These are phyloP conservation scores for Pollimyrus isidori DNA, from an alignment of 2,113 vertebrate species.

Conservation along the genomic window DNA sequence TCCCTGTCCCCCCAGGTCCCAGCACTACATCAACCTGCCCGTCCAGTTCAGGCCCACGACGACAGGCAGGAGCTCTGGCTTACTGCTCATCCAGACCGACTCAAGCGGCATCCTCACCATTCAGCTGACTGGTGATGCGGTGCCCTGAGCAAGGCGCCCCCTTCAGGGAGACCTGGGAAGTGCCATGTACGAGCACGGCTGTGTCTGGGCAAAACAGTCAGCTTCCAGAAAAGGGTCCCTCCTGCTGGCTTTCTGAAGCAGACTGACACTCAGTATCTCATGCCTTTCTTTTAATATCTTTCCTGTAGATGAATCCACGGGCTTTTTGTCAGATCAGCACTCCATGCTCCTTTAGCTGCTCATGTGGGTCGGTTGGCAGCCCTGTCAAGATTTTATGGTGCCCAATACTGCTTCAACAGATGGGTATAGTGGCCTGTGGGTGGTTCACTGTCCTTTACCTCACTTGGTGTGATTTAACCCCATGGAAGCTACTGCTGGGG, in stretches of 20 bases:
- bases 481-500: neutral
- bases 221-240: neutral
- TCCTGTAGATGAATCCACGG: neutral
- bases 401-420: neutral
- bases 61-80: slow-evolving; percentile 63
- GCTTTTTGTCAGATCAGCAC: neutral
- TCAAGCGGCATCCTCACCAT: slow-evolving; percentile 62
- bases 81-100: slow-evolving; percentile 67
- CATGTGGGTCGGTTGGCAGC: neutral
- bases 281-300: neutral
- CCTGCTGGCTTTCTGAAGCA: neutral
- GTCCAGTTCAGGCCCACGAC: slow-evolving; percentile 80
- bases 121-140: slow-evolving; percentile 74
- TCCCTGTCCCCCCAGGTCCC: slow-evolving; percentile 56
- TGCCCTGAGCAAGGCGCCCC: slow-evolving; percentile 37
- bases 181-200: neutral
- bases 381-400: neutral
- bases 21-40: slow-evolving; percentile 88
- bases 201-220: neutral
- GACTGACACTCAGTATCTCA: neutral
- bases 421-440: neutral
- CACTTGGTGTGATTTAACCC: neutral
- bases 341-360: neutral
- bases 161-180: neutral
- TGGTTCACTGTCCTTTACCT: neutral